These are phyloP conservation scores for Tamandua tetradactyla DNA, from an alignment of 2,797 vertebrate species.

Conservation along the genomic window DNA sequence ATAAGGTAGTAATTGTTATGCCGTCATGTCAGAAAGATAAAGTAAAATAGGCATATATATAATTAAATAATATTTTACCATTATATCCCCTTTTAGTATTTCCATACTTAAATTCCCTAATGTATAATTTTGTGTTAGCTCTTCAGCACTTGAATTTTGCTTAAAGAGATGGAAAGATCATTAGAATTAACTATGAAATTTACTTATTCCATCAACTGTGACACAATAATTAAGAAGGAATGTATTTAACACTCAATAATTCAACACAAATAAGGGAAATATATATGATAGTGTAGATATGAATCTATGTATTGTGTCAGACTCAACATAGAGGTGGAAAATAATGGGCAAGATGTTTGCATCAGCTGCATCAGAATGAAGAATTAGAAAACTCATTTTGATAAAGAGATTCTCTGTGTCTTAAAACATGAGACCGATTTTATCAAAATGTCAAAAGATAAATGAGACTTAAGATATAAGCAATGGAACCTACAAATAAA, in stretches of 20 bases:
- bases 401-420: too few relatives aligned
- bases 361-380: background rate
- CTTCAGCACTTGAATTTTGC: background rate
- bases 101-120: background rate
- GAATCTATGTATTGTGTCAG: too few relatives aligned
- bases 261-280: background rate
- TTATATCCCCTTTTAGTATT: background rate
- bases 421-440: too few relatives aligned
- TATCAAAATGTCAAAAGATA: too few relatives aligned
- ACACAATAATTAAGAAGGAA: background rate
- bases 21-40: constrained; percentile 2
- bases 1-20: background rate
- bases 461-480: too few relatives aligned
- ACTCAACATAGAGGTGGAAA: background rate
- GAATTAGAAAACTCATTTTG: too few relatives aligned
- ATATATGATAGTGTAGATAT: background rate
- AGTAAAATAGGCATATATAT: background rate
- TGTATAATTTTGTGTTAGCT: background rate
- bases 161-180: background rate
- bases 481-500: too few relatives aligned
- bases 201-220: background rate
- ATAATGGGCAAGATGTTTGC: background rate
- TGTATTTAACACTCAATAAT: background rate
- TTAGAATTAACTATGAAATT: background rate
- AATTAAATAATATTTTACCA: background rate